Evolutionary conservation across 2,113 vertebrate genomes (phyloP).

Genomic region (Xenotilapia caudafasciata): DNA sequence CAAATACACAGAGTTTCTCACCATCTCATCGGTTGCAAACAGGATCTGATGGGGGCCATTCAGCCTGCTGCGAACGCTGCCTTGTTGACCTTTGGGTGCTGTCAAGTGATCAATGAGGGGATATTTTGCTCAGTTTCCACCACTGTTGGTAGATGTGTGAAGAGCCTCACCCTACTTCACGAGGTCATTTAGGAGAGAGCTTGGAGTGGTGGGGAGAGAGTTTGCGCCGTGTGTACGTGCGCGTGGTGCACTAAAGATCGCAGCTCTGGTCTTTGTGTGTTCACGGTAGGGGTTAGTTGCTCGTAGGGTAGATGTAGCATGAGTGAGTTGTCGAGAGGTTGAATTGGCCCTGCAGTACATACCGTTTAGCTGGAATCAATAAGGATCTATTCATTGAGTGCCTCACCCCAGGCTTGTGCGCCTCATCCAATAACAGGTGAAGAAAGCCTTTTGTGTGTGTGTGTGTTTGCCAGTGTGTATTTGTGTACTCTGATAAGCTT

Average conservation of each 20-base stretch:
- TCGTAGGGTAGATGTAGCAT: neutral
- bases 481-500: slow-evolving; percentile 5
- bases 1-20: slow-evolving; percentile 11
- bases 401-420: slow-evolving; percentile 17
- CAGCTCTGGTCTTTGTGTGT: neutral
- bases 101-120: slow-evolving; percentile 40
- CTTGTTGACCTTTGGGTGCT: slow-evolving; percentile 55
- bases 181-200: slow-evolving; percentile 48
- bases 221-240: neutral
- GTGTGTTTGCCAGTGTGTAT: neutral
- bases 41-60: slow-evolving; percentile 3
- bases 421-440: slow-evolving; percentile 3
- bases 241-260: neutral
- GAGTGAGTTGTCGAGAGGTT: slow-evolving; percentile 41
- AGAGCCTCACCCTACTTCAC: slow-evolving; percentile 43
- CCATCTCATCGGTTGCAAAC: neutral
- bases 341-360: slow-evolving; percentile 28
- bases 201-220: slow-evolving; percentile 21
- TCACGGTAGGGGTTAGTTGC: slow-evolving; percentile 1
- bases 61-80: slow-evolving; percentile 5
- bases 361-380: slow-evolving; percentile 55
- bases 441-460: neutral
- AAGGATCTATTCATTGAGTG: slow-evolving; percentile 53
- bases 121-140: slow-evolving; percentile 37
- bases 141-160: slow-evolving; percentile 18